Evolutionary conservation across 2,888 invertebrate species (phyloP), one percentile per base, ranked within the genome.

Genomic region (Orgyia antiqua): DNA sequence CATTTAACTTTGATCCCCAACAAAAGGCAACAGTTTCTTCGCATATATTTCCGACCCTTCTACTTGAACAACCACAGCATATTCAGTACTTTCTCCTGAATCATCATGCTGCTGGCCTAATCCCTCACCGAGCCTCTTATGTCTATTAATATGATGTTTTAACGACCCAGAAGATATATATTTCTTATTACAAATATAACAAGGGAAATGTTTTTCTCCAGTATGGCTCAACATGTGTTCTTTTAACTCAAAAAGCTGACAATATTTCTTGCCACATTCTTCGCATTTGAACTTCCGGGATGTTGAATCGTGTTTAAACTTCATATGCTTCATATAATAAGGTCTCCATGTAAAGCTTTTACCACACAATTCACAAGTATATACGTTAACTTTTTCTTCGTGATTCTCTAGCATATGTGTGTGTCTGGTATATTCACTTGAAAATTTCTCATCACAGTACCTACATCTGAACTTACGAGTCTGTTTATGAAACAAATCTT

Each of bases 311-410:
- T 87, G 87, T 1, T 40, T 46, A 4, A 72, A 65, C 3, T 66
- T 50, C 53, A 84, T 58, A 36, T 88, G 88, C 0, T 58, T 55
- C 4, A 68, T 39, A 1, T 79, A 86, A 21, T 80, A 75, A 0
- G 74, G 71, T 0, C 68, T 62, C 68, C 82, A 87, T 0, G 73
- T 70, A 26, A 84, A 88, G 0, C 42, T 42, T 1, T 73, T 72
- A 0, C 75, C 76, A 18, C 88, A 88, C 0, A 68, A 20, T 4
- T 76, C 74, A 13, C 87, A 87, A 0, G 58, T 62, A 0, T 51
- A 48, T 0, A 31, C 24, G 15, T 62, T 65, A 0, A 71, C 37
- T 19, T 59, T 61, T 0, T 74, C 74, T 0, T 44, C 42, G 10
- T 83, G 83, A 0, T 28, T 7, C 0, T 62, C 46, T 0, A 58